A percentile compares a stretch with the other conserved stretches of the same genome.
These are phyloP conservation scores for Acyrthosiphon pisum DNA, from an alignment of 1,140 invertebrate genomes.

Conservation along the genomic window DNA sequence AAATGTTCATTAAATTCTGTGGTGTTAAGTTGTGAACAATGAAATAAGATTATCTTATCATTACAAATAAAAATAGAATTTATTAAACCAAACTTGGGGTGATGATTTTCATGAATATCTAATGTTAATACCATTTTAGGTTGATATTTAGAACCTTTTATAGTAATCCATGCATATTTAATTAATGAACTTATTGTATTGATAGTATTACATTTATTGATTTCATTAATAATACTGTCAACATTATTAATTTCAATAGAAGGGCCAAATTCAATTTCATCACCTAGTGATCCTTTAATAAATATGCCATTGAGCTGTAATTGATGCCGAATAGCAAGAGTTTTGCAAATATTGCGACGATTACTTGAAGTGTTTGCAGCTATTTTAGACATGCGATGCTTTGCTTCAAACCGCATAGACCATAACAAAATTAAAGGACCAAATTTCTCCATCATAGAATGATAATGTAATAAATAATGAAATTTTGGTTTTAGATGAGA, in stretches of 20 bases:
- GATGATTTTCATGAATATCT: background rate
- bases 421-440: background rate
- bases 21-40: too few species aligned
- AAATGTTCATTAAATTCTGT: background rate
- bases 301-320: background rate
- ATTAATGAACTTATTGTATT: background rate
- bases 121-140: background rate
- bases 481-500: slow-evolving; percentile 12
- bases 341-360: background rate
- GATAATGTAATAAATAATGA: background rate
- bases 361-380: background rate
- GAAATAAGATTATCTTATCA: too few species aligned
- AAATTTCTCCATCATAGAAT: background rate
- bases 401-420: slow-evolving; percentile 6
- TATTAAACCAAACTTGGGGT: too few species aligned
- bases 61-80: too few species aligned
- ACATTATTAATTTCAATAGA: background rate
- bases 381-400: background rate
- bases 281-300: background rate
- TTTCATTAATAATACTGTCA: background rate
- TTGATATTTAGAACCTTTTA: background rate
- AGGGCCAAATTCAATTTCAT: background rate
- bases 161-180: background rate
- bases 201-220: too few species aligned
- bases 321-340: background rate